A percentile compares a stretch with the other conserved stretches of the same genome.
These are phyloP conservation scores for Myodes glareolus DNA, from an alignment of 2,113 vertebrate genomes.

Conservation along the genomic window DNA sequence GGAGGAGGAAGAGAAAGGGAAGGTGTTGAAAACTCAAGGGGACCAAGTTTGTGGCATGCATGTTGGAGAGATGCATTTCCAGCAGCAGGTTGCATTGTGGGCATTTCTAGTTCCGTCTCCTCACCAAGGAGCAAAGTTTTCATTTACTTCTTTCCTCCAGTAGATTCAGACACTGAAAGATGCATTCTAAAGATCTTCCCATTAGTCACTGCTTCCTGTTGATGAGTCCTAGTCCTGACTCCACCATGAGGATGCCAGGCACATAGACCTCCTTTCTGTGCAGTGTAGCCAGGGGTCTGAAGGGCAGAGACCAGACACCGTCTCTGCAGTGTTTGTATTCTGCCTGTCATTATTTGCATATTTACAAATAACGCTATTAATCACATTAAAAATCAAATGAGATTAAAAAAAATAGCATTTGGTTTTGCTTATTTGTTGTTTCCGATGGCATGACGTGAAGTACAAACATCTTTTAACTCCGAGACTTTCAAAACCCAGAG, in stretches of 20 bases:
- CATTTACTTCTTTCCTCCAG: neutral
- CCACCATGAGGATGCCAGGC: neutral
- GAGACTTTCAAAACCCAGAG: neutral
- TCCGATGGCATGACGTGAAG: neutral
- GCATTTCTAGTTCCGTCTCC: neutral
- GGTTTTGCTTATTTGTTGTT: neutral
- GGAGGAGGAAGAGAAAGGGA: neutral
- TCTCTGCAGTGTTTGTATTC: neutral
- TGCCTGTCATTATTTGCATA: slow-evolving; percentile 57
- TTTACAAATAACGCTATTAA: slow-evolving; percentile 54
- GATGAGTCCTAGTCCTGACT: neutral
- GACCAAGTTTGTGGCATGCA: neutral
- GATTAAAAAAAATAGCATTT: neutral
- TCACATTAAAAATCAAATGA: slow-evolving; percentile 59
- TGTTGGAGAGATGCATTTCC: neutral
- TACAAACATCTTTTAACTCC: neutral
- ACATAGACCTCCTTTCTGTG: neutral
- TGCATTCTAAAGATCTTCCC: neutral
- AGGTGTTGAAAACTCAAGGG: neutral
- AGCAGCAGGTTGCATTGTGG: neutral
- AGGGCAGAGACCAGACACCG: neutral
- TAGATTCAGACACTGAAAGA: neutral
- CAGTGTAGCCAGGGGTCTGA: neutral
- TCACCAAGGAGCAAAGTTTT: slow-evolving; percentile 11
- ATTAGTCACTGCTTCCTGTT: neutral